Conservation (phyloP, 2,113 vertebrate genomes). For the Misgurnus anguillicaudatus region DNA sequence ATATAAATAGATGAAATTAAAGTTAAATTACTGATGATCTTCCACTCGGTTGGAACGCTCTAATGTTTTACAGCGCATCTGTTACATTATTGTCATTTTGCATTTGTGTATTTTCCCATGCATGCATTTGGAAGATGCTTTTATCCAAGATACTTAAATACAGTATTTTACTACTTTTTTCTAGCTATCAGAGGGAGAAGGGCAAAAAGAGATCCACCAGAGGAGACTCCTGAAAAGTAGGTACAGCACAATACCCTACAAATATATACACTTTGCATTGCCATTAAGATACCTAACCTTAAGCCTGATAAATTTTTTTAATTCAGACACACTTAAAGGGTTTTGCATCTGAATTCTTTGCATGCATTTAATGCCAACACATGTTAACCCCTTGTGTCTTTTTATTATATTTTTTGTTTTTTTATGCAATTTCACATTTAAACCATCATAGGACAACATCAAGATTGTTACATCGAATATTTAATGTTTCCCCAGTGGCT, state of each 20-base stretch:
- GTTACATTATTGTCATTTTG: background rate
- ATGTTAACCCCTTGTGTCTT: too few relatives aligned
- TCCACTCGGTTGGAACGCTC: too few relatives aligned
- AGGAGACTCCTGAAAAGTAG: constrained; percentile 71
- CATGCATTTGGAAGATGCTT: background rate
- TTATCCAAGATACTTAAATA: background rate
- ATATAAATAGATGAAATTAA: too few relatives aligned
- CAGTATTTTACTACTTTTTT: constrained; percentile 32
- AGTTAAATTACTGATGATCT: too few relatives aligned
- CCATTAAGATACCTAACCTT: too few relatives aligned
- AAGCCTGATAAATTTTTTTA: too few relatives aligned
- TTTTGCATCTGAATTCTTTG: too few relatives aligned
- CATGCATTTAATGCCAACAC: too few relatives aligned
- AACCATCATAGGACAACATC: background rate
- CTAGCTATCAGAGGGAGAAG: constrained; percentile 70
- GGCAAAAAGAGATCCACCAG: constrained; percentile 56
- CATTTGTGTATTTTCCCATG: too few relatives aligned
- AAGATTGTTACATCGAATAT: background rate
- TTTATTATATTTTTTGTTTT: background rate
- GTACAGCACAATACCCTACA: constrained; percentile 52
- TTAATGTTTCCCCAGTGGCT: constrained; percentile 4
- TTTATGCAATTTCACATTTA: too few relatives aligned
- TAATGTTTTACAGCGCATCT: too few relatives aligned
- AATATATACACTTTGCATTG: background rate
- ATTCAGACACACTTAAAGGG: too few relatives aligned